Base-by-base conservation (phyloP, 2,797 vertebrate species). In the Phrynocephalus vlangalii region DNA sequence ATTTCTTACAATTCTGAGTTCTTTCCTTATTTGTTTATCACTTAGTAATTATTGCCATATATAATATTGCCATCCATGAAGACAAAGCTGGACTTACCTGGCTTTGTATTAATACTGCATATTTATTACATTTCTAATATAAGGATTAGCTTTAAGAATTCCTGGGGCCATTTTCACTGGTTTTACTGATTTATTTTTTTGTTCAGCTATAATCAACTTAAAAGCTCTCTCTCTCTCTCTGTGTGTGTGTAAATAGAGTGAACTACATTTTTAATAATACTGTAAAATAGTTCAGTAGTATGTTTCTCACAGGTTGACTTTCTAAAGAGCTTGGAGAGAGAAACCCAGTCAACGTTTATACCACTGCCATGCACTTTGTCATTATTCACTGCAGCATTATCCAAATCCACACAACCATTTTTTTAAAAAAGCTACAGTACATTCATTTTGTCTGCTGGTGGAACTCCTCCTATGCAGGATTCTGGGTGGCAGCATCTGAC, bases 401-500 rank as follows among this genome's bases (percentile, higher is more conserved):
- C 75, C 33, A 79, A 94, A 8, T 48, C 86, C 78, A 89, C 30
- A 91, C 91, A 76, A 88, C 78, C 70, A 8, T 9, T 38, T 60
- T 71, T 7, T 44, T 2, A 20, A 10, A 70, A 48, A 5, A 72
- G 60, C 67, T 92, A 87, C 89, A 87, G 72, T 90, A 88, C 85
- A 90, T 90, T 90, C 8, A 87, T 94, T 95, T 92, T 91, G 68
- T 83, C 81, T 92, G 86, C 89, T 56, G 3, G 76, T 90, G 52
- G 92, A 95, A 94, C 89, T 93, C 89, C 89, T 93, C 89, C 88
- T 82, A 94, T 90, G 90, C 88, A 94, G 96, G 96, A 97, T 98
- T 98, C 96, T 98, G 98, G 97, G 97, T 98, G 98, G 98, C 94
- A 91, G 92, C 85, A 92, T 91, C 92, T 93, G 96, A 93, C 93